A percentile compares a stretch with the other conserved stretches of the same genome.
Conservation (phyloP, 2,797 vertebrate genomes). For the Thunnus albacares region DNA sequence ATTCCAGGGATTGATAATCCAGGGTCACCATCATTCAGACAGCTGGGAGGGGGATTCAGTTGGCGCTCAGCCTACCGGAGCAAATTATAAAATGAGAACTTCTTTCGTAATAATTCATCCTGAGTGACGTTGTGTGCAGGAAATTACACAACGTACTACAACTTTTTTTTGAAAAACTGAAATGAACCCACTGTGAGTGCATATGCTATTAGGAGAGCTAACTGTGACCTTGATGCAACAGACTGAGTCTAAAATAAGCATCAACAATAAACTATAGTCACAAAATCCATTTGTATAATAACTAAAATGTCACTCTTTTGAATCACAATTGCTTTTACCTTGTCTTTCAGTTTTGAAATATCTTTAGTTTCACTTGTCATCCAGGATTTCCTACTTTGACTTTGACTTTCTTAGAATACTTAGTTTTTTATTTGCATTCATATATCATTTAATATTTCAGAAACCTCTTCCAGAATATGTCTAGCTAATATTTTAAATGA, state of each 20-base stretch:
- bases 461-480: background rate
- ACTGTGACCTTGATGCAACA: background rate
- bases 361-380: background rate
- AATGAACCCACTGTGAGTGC: background rate
- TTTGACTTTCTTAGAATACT: background rate
- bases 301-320: constrained; percentile 9
- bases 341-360: background rate
- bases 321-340: background rate
- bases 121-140: background rate
- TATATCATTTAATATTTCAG: background rate
- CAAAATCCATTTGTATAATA: background rate
- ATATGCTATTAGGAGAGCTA: background rate
- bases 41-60: constrained; percentile 6
- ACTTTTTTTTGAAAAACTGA: background rate
- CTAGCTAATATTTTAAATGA: background rate
- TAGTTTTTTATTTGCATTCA: background rate
- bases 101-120: constrained; percentile 20
- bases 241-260: background rate
- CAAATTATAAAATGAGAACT: constrained; percentile 24
- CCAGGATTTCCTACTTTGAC: background rate
- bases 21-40: constrained; percentile 13
- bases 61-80: background rate
- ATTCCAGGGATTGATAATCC: constrained; percentile 51
- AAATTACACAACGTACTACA: constrained; percentile 7
- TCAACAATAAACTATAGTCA: background rate